Evolutionary conservation across 1,140 invertebrate species (phyloP), one percentile per base, ranked within the genome.

Genomic region (Drosophila santomea): DNA sequence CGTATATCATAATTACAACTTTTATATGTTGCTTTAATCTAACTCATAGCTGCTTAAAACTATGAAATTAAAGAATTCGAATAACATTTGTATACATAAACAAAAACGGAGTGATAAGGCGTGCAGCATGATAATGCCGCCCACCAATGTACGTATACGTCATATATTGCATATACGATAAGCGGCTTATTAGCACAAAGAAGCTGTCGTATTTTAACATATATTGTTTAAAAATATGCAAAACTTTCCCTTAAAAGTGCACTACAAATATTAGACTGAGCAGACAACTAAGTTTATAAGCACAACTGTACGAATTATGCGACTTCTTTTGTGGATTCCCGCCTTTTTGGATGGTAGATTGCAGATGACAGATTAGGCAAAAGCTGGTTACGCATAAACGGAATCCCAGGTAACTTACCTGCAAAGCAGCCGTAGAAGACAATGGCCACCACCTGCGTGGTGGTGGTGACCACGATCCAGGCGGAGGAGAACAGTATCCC

Each of bases 401-500:
- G 32, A 32, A 8, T 10, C 32, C 7, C 32, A 32, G 32, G 32
- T 3, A 32, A 32, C 45, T 77, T 60, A 91, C 91, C 91, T 4
- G 82, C 91, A 78, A 92, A 92, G 23, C 71, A 85, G 7, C 91
- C 91, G 50, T 92, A 92, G 39, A 91, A 91, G 23, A 92, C 78
- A 43, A 92, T 92, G 39, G 91, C 91, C 39, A 92, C 80, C 25
- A 78, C 74, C 55, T 92, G 91, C 2, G 91, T 92, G 50, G 91
- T 92, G 32, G 89, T 92, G 15, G 91, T 79, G 4, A 92, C 77
- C 41, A 78, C 74, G 2, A 92, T 63, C 91, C 91, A 92, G 35
- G 91, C 91, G 25, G 91, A 92, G 44, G 91, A 92, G 68, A 92
- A 92, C 6, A 92, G 57, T 36, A 90, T 78, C 3, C 91, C 91